Evolutionary conservation across 2,113 vertebrate species (phyloP), one percentile per base, ranked within the genome.

Genomic region (Apteryx mantelli): DNA sequence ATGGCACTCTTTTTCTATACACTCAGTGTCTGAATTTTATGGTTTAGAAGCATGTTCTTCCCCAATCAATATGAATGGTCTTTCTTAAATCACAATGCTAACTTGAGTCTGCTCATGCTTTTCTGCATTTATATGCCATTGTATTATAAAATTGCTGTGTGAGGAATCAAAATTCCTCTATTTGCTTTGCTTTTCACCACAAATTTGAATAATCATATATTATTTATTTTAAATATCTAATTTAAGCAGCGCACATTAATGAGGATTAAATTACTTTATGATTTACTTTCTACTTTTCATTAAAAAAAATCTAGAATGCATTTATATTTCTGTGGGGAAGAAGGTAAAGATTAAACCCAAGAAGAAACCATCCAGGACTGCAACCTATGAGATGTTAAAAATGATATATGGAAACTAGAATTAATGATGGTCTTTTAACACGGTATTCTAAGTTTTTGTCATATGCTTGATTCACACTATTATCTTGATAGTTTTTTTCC

Each of bases 1-100:
- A 82, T 98, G 98, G 98, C 97, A 76, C 95, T 97, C 64, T 93
- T 64, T 81, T 94, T 95, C 97, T 84, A 82, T 48, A 52, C 80
- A 94, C 91, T 65, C 42, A 22, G 2, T 24, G 13, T 61, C 60
- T 71, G 34, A 12, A 30, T 88, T 77, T 80, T 32, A 3, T 14
- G 32, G 24, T 1, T 22, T 78, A 1, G 20, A 74, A 25, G 71
- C 48, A 3, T 44, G 18, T n/a, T 66, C 30, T 65, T 52, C 38
- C 13, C 19, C 18, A 7, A 5, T 40, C 34, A 44, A 0, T 22
- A 1, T 19, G 53, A 79, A 28, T 7, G 11, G 53, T 34, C 42
- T 61, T 79, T 85, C 73, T 93, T 60, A 81, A 93, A 96, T 65
- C 34, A 34, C 55, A 82, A 81, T 75, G 53, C 40, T 86, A 46